Base-by-base conservation (phyloP, 1,140 invertebrate species). In the Drosophila navojoa region DNA sequence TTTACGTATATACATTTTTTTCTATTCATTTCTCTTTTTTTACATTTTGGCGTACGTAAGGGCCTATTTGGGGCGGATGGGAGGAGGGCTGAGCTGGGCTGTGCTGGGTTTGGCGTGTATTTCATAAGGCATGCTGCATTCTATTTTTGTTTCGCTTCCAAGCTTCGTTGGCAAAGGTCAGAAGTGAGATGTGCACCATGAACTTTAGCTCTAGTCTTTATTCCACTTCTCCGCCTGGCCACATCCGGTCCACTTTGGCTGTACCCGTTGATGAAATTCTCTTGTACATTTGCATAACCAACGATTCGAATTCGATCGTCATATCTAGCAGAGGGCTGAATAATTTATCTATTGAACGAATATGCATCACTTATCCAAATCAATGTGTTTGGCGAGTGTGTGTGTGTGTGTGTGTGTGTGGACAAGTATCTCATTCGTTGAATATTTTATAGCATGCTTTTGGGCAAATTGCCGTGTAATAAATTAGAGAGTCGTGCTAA, bases 401-500 rank as follows among this genome's bases (percentile, higher is more conserved):
- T 25, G 40, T 27, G 27, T 32, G n/a, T 40, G 11, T 35, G 44
- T 22, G 15, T 10, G 53, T 50, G 9, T 59, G 50, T 16, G 16
- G 49, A 42, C 42, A 32, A 59, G 29, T 22, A 27, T 11, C n/a
- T 19, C 38, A 16, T 49, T 52, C 74, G 40, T 76, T 86, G 82
- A 87, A 86, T 86, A 86, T 81, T 87, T 86, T 69, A 86, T 77
- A 69, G 82, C 76, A 59, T 76, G 81, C 81, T 86, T 86, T 87
- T 81, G 79, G 78, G 79, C 68, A 76, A 87, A 82, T 87, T 86
- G 64, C 64, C 61, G 68, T 54, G 66, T 57, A 61, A 87, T 86
- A 86, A 79, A 86, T 87, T 82, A 81, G 77, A 81, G 64, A 76
- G 67, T 25, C 32, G 44, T 44, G 63, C 32, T 19, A 42, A 62